Percentiles rank a stretch among this genome's conserved stretches.
These are phyloP conservation scores for Philypnodon macrostomus DNA, from an alignment of 2,797 vertebrate genomes.

Conservation along the genomic window DNA sequence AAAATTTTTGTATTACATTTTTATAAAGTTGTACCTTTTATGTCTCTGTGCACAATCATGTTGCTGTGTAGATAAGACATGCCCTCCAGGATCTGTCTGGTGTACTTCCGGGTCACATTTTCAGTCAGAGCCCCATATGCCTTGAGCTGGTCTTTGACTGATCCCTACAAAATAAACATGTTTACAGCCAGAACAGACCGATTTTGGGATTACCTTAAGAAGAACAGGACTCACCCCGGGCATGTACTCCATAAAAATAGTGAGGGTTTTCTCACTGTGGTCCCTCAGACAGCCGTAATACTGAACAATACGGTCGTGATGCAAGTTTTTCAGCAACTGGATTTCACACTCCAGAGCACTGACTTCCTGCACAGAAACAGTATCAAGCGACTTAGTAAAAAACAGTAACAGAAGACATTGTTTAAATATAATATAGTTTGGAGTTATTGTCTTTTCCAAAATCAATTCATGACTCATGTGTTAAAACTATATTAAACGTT, in stretches of 20 bases:
- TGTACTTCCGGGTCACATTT: constrained; percentile 95
- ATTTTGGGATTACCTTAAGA: not conserved
- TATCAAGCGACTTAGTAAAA: no score
- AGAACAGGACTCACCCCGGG: constrained; percentile 81
- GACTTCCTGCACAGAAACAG: constrained; percentile 81
- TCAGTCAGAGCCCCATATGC: constrained; percentile 95
- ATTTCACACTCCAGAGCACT: constrained; percentile 97
- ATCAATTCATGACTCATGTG: no score
- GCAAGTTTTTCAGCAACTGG: constrained; percentile 95
- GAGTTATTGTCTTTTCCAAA: no score
- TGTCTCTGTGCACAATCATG: constrained; percentile 99
- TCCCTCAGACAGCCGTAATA: constrained; percentile 94
- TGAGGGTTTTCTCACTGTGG: constrained; percentile 90
- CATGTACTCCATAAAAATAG: constrained; percentile 99
- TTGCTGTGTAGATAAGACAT: constrained; percentile 98
- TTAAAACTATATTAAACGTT: no score
- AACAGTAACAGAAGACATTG: not conserved
- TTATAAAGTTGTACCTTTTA: constrained; percentile 82
- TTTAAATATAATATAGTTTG: no score
- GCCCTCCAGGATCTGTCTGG: constrained; percentile 94
- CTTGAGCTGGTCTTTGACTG: constrained; percentile 97
- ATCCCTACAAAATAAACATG: constrained; percentile 87
- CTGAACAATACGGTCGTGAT: constrained; percentile 94
- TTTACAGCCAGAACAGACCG: not conserved
- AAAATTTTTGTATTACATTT: no score